Base-by-base conservation (phyloP, 2,797 vertebrate genomes). In the Rhynchotus rufescens region DNA sequence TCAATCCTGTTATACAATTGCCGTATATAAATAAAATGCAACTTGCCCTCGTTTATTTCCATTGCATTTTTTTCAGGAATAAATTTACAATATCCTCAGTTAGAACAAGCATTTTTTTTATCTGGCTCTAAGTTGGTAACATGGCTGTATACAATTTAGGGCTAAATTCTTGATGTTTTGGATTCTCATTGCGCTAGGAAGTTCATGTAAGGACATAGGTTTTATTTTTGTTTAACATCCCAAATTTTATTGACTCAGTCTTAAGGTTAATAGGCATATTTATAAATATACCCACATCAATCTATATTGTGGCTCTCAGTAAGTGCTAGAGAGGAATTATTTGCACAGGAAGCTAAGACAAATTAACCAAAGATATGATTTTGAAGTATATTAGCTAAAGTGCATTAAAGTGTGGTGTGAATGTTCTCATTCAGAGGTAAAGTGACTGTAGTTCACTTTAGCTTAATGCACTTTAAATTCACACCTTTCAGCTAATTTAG, bases 401-500 rank as follows among this genome's bases (percentile, higher is more conserved):
- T 64, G 73, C 74, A 87, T 96, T 94, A 96, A 94, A 92, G 79
- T 74, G 84, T 60, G 82, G 95, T 86, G 91, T 93, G 94, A 96
- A 96, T 95, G 95, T 92, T 87, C 92, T 96, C 93, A 94, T 95
- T 96, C 92, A 96, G 92, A 94, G 91, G 73, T 93, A 84, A 93
- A 94, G 86, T 92, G 80, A 67, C 95, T 87, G 88, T 85, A 96
- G 91, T 89, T 92, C 94, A 87, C 86, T 94, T 92, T 95, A 85
- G 88, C 62, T 91, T 95, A 95, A 95, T 95, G 84, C 93, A 94
- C 92, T 95, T 96, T 95, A 96, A 96, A 95, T 95, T 96, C 95
- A 95, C 94, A 96, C 95, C 94, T 95, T 95, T 94, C 93, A 95
- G 92, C 94, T 95, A 95, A 94, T 95, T 95, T 95, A 91, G 78